These are phyloP conservation scores for Scaptomyza montana DNA, from an alignment of 1,140 invertebrate species.

Conservation along the genomic window DNA sequence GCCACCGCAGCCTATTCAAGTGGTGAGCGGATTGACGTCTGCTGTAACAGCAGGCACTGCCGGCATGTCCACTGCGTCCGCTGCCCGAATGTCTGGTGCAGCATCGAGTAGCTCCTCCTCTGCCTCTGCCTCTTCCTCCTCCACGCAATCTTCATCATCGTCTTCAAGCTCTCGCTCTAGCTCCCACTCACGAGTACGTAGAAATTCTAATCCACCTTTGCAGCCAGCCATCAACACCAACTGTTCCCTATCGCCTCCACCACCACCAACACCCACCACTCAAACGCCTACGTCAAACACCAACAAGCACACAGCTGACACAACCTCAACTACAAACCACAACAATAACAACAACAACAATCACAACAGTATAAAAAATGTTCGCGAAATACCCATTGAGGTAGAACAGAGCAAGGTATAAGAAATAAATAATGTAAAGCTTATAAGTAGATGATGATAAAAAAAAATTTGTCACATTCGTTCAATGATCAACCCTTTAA, in stretches of 20 bases:
- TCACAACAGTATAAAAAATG: constrained; percentile 58
- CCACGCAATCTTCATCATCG: constrained; percentile 53
- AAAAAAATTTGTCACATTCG: no score
- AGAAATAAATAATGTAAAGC: background rate
- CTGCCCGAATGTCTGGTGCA: constrained; percentile 60
- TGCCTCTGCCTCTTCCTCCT: constrained; percentile 40
- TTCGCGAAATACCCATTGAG: constrained; percentile 83
- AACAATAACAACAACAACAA: constrained; percentile 30
- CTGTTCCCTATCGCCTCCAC: constrained; percentile 54
- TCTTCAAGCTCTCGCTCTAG: constrained; percentile 57
- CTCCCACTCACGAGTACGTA: constrained; percentile 80
- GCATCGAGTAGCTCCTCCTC: constrained; percentile 27
- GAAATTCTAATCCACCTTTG: constrained; percentile 77
- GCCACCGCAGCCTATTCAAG: constrained; percentile 77
- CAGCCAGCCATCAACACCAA: constrained; percentile 63
- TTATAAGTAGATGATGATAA: no score
- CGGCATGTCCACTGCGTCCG: constrained; percentile 59
- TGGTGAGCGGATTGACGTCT: constrained; percentile 49
- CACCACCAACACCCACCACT: constrained; percentile 28
- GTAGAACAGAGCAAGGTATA: constrained; percentile 82
- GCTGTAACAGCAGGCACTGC: constrained; percentile 24
- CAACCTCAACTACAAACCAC: constrained; percentile 11
- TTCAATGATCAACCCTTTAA: background rate
- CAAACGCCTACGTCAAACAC: constrained; percentile 36
- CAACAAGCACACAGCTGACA: constrained; percentile 28